These are phyloP conservation scores for Adoxophyes honmai DNA, from an alignment of 1,140 invertebrate genomes.

Conservation along the genomic window DNA sequence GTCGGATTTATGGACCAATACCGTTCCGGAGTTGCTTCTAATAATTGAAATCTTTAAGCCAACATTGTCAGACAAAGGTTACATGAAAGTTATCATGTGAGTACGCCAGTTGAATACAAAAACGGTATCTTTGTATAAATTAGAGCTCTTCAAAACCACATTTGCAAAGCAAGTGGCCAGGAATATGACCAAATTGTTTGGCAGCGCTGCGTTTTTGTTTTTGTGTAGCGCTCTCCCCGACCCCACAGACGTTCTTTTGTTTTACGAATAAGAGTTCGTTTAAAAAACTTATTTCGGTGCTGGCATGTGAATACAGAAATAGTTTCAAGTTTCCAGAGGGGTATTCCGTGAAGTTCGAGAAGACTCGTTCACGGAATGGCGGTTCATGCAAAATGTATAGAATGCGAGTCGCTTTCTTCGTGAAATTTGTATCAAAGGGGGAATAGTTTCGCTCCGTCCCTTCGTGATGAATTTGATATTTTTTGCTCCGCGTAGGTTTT, in stretches of 20 bases:
- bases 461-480: slow-evolving; percentile 48
- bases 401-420: slow-evolving; percentile 35
- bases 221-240: slow-evolving; percentile 14
- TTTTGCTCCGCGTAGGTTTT: slow-evolving; percentile 27
- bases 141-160: no score
- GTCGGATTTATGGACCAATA: slow-evolving; percentile 9
- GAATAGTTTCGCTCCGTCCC: slow-evolving; percentile 50
- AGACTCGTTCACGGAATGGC: background rate
- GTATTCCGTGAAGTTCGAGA: slow-evolving; percentile 7
- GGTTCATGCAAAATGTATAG: slow-evolving; percentile 64
- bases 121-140: no score
- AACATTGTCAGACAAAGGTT: no score
- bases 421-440: slow-evolving; percentile 64
- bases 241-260: background rate
- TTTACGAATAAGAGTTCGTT: background rate
- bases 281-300: slow-evolving; percentile 10
- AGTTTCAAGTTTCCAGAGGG: slow-evolving; percentile 10
- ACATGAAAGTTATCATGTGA: no score
- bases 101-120: no score
- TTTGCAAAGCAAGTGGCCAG: no score
- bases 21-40: background rate
- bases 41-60: slow-evolving; percentile 1
- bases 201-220: background rate
- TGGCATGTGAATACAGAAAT: slow-evolving; percentile 7
- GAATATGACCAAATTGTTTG: no score